Evolutionary conservation across 2,888 invertebrate genomes (phyloP).

Genomic region (Diarsia dahlii): DNA sequence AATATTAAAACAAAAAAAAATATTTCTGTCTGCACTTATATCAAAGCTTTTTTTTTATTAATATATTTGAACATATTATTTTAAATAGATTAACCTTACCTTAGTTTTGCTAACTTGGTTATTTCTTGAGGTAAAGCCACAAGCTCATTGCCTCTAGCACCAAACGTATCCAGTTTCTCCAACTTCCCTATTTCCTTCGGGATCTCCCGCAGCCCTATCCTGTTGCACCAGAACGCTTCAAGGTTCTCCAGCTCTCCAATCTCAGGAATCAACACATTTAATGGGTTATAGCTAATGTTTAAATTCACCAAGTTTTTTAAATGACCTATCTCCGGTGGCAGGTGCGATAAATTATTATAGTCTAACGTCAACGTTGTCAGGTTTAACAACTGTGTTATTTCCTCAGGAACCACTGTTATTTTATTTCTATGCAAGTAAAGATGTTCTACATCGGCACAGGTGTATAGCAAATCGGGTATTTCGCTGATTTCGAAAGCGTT

Average conservation of each 20-base stretch:
- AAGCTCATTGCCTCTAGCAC: conserved; percentile 92
- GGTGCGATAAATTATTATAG: conserved; percentile 91
- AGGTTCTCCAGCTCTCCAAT: conserved; percentile 91
- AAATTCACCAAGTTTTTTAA: conserved; percentile 91
- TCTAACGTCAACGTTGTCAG: conserved; percentile 92
- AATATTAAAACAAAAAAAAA: neutral
- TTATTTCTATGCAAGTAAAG: conserved; percentile 92
- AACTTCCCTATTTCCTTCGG: conserved; percentile 92
- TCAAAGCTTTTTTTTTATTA: neutral
- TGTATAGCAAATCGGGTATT: conserved; percentile 90
- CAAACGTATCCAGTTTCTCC: conserved; percentile 91
- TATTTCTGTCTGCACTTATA: neutral
- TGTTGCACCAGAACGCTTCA: conserved; percentile 93
- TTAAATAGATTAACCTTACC: conserved; percentile 77
- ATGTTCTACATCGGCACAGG: conserved; percentile 91
- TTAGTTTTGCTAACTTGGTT: conserved; percentile 89
- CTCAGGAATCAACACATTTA: conserved; percentile 90
- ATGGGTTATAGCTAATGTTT: conserved; percentile 93
- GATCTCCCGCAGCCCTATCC: conserved; percentile 88
- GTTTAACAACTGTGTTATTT: conserved; percentile 89
- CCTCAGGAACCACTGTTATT: conserved; percentile 87
- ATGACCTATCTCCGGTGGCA: conserved; percentile 91
- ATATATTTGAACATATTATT: too few relatives aligned
- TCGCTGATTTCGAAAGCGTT: conserved; percentile 92
- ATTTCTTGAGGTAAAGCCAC: conserved; percentile 90